Evolutionary conservation across 2,888 invertebrate species (phyloP).

Genomic region (Cantharis rufa): DNA sequence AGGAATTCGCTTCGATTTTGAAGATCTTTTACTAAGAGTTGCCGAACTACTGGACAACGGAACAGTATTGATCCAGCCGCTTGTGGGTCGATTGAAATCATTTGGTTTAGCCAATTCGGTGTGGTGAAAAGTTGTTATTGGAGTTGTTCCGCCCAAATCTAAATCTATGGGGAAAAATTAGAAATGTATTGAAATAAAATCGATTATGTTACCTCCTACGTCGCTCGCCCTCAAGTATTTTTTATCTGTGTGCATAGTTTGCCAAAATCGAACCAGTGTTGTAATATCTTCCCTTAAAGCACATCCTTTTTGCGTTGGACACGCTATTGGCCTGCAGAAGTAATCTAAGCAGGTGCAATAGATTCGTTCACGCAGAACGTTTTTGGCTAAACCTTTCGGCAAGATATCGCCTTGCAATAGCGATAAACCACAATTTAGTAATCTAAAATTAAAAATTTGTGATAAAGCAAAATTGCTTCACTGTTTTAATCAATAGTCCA

Average conservation of each 20-base stretch:
- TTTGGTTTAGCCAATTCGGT: constrained; percentile 56
- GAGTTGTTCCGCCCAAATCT: constrained; percentile 53
- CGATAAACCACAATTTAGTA: constrained; percentile 89
- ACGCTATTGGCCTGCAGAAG: constrained; percentile 88
- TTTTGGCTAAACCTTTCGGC: constrained; percentile 83
- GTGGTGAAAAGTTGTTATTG: constrained; percentile 42
- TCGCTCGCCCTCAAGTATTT: constrained; percentile 85
- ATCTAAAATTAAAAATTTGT: constrained; percentile 61
- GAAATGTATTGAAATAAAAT: background rate
- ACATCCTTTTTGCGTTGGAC: constrained; percentile 79
- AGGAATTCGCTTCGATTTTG: constrained; percentile 68
- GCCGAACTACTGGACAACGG: constrained; percentile 70
- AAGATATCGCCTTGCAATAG: constrained; percentile 93
- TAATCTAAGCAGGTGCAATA: constrained; percentile 96
- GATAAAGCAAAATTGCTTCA: no score
- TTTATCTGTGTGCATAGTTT: constrained; percentile 91
- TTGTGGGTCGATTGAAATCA: constrained; percentile 66
- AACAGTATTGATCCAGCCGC: constrained; percentile 95
- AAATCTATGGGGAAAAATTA: constrained; percentile 37
- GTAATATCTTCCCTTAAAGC: constrained; percentile 88
- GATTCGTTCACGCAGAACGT: constrained; percentile 91
- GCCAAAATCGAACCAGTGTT: constrained; percentile 92
- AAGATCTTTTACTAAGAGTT: constrained; percentile 75
- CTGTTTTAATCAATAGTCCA: no score
- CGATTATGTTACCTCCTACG: constrained; percentile 69